Evolutionary conservation across 2,113 vertebrate genomes (phyloP), one percentile per base, ranked within the genome.

Genomic region (Pluvialis apricaria): DNA sequence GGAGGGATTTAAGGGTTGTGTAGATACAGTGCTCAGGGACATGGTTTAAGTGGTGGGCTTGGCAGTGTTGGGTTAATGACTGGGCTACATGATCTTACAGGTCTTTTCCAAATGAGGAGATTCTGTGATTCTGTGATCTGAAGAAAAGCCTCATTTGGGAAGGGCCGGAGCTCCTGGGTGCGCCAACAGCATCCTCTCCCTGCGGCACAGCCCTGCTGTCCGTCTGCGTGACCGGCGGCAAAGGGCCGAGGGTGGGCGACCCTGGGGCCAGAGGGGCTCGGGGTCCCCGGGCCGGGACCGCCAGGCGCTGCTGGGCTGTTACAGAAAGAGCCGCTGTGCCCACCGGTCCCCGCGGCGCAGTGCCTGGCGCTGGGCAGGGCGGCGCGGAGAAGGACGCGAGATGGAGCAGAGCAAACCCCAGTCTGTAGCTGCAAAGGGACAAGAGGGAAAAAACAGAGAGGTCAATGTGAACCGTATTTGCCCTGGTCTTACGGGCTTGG

Each of bases 291-390:
- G 19, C 29, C n/a, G 70, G 20, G 61, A 22, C 25, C 10, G 5
- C 0, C 3, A 2, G 42, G 31, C 0, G 0, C 25, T 38, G 60
- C 45, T 6, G 42, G 36, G 70, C 38, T 70, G 19, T 19, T 52
- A 1, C 20, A 34, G 29, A 16, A 60, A 17, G 29, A 91, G 31
- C 29, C 31, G 52, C 47, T 49, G 47, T 22, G 47, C 47, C 47
- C 47, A 22, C 47, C 21, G 21, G 47, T 7, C 8, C 14, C 10
- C 2, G 32, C 0, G 0, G 22, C 57, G n/a, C 5, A 28, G 13
- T 45, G 31, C 38, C 57, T 25, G 62, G 26, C 1, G 6, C n/a
- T 6, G 44, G 25, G 55, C 62, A 40, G 9, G 20, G 6, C 2
- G 9, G 6, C 1, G 22, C 1, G 18, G 47, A 47, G 47, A 21